phyloP scores from a whole-genome alignment of 2,797 vertebrate species.

The Ambastaia sidthimunki region DNA sequence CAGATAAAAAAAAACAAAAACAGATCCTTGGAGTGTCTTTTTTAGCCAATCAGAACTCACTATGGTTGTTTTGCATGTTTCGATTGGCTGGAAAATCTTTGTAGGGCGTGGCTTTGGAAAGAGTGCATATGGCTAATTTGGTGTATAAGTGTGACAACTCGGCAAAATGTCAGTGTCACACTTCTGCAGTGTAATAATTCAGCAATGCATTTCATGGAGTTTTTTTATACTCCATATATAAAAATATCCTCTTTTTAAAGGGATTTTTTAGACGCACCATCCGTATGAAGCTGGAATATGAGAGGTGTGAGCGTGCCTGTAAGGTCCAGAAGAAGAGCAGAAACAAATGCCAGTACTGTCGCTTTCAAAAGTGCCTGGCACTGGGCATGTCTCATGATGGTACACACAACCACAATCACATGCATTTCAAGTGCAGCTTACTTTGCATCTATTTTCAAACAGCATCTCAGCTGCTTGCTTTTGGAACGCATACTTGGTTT shows the following conservation, averaged over 20 bases:
- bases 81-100: background rate
- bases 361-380: slow-evolving; percentile 98
- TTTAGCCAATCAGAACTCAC: background rate
- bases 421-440: background rate
- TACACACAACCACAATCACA: slow-evolving; percentile 55
- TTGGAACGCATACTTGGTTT: background rate
- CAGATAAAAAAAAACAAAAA: background rate
- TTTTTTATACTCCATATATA: too few relatives aligned
- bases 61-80: background rate
- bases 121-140: background rate
- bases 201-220: too few relatives aligned
- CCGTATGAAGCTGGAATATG: slow-evolving; percentile 97
- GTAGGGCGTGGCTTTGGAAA: background rate
- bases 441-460: background rate
- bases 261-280: slow-evolving; percentile 97
- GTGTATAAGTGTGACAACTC: background rate
- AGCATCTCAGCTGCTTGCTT: background rate
- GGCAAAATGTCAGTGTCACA: background rate
- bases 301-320: slow-evolving; percentile 92
- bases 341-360: slow-evolving; percentile 99
- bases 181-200: slow-evolving; percentile 4
- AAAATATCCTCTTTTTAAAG: slow-evolving; percentile 69
- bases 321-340: slow-evolving; percentile 98
- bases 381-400: slow-evolving; percentile 98
- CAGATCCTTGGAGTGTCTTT: background rate